Evolutionary conservation across 2,888 invertebrate genomes (phyloP).

Genomic region (Nemotelus nigrinus): DNA sequence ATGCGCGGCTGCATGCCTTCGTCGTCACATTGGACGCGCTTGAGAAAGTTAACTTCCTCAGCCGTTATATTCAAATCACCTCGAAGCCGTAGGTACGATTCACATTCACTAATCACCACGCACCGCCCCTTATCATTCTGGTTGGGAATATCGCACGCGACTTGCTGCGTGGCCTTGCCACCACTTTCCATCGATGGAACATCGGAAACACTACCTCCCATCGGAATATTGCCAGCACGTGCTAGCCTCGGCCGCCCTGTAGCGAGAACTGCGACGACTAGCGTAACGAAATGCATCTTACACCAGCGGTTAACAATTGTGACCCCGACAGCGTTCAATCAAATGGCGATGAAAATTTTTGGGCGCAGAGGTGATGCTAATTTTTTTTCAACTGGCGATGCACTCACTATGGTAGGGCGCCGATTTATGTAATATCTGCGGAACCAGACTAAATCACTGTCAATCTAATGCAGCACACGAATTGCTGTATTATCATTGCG

Average conservation of each 20-base stretch:
- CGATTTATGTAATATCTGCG: constrained; percentile 23
- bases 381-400: background rate
- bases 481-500: background rate
- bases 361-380: background rate
- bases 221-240: background rate
- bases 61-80: constrained; percentile 58
- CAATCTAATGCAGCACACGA: background rate
- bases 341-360: constrained; percentile 20
- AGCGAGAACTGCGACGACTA: background rate
- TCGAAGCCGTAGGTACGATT: constrained; percentile 60
- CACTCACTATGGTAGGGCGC: constrained; percentile 32
- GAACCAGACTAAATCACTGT: constrained; percentile 14
- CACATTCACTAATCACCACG: constrained; percentile 57
- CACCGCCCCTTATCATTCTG: constrained; percentile 61
- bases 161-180: background rate
- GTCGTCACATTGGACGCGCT: constrained; percentile 59
- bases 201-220: background rate
- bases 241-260: background rate
- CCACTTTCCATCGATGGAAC: background rate
- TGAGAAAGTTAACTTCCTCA: constrained; percentile 53
- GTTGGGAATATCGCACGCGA: constrained; percentile 62
- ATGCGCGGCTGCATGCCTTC: constrained; percentile 54
- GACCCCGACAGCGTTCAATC: constrained; percentile 13
- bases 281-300: constrained; percentile 10
- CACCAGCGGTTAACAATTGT: background rate